Base-by-base conservation (phyloP, 1,140 invertebrate genomes). In the Drosophila eugracilis region DNA sequence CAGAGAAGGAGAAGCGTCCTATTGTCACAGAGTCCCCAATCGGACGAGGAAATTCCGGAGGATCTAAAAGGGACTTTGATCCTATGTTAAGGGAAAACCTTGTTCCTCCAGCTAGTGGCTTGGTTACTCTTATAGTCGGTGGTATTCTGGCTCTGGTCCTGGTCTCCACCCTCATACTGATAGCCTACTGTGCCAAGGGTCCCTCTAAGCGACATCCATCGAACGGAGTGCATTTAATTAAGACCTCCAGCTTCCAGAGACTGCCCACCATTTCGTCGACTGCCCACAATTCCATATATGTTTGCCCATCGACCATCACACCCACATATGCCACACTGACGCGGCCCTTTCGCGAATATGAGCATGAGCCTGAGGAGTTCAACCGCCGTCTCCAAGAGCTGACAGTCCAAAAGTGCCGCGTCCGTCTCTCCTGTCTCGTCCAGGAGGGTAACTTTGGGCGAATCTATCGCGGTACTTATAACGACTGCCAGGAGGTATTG, bases 361-460 rank as follows among this genome's bases (percentile, higher is more conserved):
- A 86, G 74, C 89, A 91, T 63, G 88, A 91, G 77, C 91, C 91
- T 71, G 91, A 92, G 78, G 90, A 91, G 78, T 89, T 92, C 62
- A 90, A 91, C 77, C 84, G 91, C 52, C 90, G 91, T 48, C 80
- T 91, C 58, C 75, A 89, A n/a, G 91, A 91, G 74, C 54, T 91
- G 54, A 91, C 89, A 45, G 91, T 91, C 53, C 88, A 91, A 15
- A 90, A 91, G 92, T 96, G 95, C 91, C 94, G 96, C 79, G 95
- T 97, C 44, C 93, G 95, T 75, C 93, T 97, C 63, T 94, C 95
- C 60, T 95, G 95, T 62, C 94, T 97, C 39, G 94, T 95, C 21
- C 94, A 96, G 92, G 96, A 96, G 93, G 97, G 97, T 30, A 98
- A 97, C 4, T 99, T 98, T 92, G 97, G 97, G n/a, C 94, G 96